Percentiles rank a stretch among this genome's conserved stretches.
Conservation (phyloP, 2,888 invertebrate species). For the Malachius bipustulatus region DNA sequence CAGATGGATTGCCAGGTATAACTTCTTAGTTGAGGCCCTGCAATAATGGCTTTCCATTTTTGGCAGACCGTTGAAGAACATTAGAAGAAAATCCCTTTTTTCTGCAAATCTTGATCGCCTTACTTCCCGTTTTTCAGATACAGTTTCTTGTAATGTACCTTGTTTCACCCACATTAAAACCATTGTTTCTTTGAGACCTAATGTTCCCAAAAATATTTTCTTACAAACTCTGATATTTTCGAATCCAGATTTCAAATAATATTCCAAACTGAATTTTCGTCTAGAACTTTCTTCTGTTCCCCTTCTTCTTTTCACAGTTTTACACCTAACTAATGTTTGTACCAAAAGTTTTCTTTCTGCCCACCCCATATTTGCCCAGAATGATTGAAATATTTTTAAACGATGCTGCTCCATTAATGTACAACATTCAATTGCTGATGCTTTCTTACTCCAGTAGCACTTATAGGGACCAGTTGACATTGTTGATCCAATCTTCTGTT, state of each 20-base stretch:
- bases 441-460: too few relatives aligned
- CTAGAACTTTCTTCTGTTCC: constrained; percentile 1
- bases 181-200: constrained; percentile 1
- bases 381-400: not conserved
- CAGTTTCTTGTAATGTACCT: constrained; percentile 3
- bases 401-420: too few relatives aligned
- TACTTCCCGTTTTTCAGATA: constrained; percentile 1
- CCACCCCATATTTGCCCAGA: constrained; percentile 1
- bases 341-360: not conserved
- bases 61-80: constrained; percentile 3
- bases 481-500: too few relatives aligned
- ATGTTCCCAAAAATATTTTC: constrained; percentile 3
- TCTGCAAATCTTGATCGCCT: constrained; percentile 2
- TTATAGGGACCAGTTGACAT: too few relatives aligned
- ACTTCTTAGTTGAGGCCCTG: constrained; percentile 2
- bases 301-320: constrained; percentile 2
- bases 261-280: not conserved
- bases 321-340: constrained; percentile 2
- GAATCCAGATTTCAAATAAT: constrained; percentile 3
- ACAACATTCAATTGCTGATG: too few relatives aligned
- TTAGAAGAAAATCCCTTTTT: constrained; percentile 3
- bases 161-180: constrained; percentile 3
- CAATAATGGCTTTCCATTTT: constrained; percentile 2
- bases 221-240: constrained; percentile 1
- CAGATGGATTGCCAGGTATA: constrained; percentile 1